Percentiles rank a stretch among this genome's conserved stretches.
Conservation (phyloP, 92 coral and sea anemone genomes). For the Paramuricea clavata region DNA sequence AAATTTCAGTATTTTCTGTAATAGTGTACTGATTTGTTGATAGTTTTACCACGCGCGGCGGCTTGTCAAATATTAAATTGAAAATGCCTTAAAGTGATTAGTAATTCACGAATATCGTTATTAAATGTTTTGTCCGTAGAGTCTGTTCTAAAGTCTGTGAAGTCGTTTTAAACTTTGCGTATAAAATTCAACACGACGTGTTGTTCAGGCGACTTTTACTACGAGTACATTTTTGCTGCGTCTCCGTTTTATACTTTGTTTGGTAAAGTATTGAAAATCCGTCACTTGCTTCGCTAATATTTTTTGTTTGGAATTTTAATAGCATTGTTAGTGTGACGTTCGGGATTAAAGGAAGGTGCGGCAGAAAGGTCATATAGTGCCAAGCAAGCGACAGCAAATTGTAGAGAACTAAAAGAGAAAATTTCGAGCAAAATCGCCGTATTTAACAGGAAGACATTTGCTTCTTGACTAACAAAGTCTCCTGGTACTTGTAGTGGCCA, state of each 20-base stretch:
- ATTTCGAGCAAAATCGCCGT: not conserved
- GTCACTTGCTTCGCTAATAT: not conserved
- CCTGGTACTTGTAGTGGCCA: conserved; percentile 8
- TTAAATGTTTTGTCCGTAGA: not conserved
- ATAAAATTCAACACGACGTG: not conserved
- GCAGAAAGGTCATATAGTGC: conserved; percentile 1
- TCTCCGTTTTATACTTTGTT: not conserved
- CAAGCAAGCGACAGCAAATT: no score
- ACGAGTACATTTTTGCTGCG: not conserved
- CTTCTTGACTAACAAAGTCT: not conserved
- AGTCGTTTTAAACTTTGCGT: not conserved
- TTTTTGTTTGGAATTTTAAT: conserved; percentile 17
- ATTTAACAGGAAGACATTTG: not conserved
- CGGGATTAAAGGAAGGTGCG: not conserved
- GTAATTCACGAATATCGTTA: not conserved
- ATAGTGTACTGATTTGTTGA: not conserved
- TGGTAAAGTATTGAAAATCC: not conserved
- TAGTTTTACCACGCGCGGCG: not conserved
- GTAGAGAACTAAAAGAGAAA: not conserved
- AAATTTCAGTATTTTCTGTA: not conserved
- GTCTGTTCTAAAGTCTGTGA: not conserved
- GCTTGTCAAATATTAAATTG: conserved; percentile 19
- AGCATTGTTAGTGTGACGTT: conserved; percentile 26
- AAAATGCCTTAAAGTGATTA: conserved; percentile 1
- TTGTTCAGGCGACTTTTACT: not conserved